phyloP scores from a whole-genome alignment of 2,888 invertebrate species.

The Gnatocerus cornutus region DNA sequence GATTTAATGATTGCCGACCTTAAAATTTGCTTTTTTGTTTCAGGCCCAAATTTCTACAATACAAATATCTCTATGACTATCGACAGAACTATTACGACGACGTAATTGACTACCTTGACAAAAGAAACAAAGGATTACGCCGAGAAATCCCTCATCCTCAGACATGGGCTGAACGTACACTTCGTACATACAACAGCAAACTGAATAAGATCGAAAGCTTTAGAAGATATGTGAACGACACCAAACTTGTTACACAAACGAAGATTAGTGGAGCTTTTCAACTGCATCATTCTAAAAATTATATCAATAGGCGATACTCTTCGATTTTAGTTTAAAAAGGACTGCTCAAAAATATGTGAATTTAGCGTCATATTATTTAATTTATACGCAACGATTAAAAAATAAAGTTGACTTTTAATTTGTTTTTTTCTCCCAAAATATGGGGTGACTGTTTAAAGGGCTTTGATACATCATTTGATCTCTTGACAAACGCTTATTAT shows the following conservation, averaged over 20 bases:
- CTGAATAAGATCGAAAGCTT: slow-evolving; percentile 67
- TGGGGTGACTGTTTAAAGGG: too few relatives aligned
- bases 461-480: too few relatives aligned
- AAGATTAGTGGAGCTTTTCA: slow-evolving; percentile 81
- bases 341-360: too few relatives aligned
- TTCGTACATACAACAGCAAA: slow-evolving; percentile 77
- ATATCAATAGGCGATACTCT: slow-evolving; percentile 84
- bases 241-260: slow-evolving; percentile 75
- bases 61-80: slow-evolving; percentile 88
- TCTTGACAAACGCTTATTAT: too few relatives aligned
- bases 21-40: too few relatives aligned
- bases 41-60: slow-evolving; percentile 87
- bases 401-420: slow-evolving; percentile 1
- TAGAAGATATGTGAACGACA: slow-evolving; percentile 62
- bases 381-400: background rate
- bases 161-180: slow-evolving; percentile 89
- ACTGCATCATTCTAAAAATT: slow-evolving; percentile 83
- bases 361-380: too few relatives aligned
- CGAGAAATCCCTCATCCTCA: slow-evolving; percentile 85
- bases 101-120: slow-evolving; percentile 87
- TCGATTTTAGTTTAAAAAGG: slow-evolving; percentile 47
- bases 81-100: slow-evolving; percentile 91
- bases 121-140: slow-evolving; percentile 78
- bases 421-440: too few relatives aligned
- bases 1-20: too few relatives aligned